Evolutionary conservation across 2,888 invertebrate species (phyloP).

Genomic region (Subacronicta megacephala): DNA sequence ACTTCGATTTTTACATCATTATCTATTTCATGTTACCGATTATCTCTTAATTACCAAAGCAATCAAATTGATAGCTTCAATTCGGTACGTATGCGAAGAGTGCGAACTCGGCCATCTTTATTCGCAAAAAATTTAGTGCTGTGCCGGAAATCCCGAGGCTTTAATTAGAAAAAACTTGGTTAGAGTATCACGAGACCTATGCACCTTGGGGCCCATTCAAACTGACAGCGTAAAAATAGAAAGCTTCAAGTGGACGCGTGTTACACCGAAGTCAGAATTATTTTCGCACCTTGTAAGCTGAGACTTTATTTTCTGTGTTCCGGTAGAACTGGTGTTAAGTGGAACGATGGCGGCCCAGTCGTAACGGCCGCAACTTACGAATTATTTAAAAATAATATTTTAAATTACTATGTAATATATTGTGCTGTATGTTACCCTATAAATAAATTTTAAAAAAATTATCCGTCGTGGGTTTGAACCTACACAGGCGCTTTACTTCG

Average conservation of each 20-base stretch:
- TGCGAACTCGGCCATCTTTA: constrained; percentile 28
- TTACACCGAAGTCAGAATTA: constrained; percentile 65
- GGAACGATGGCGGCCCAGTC: no score
- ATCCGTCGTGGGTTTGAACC: no score
- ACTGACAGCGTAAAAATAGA: constrained; percentile 82
- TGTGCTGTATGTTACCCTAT: no score
- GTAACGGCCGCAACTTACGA: no score
- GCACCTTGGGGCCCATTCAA: constrained; percentile 76
- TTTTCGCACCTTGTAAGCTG: constrained; percentile 14
- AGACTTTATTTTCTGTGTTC: neutral
- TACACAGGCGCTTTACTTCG: no score
- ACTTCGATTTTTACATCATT: neutral
- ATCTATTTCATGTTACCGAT: constrained; percentile 1
- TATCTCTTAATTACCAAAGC: constrained; percentile 4
- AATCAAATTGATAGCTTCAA: constrained; percentile 22
- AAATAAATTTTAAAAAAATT: no score
- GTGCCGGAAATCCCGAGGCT: constrained; percentile 60
- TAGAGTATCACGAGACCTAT: constrained; percentile 69
- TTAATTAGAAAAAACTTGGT: constrained; percentile 74
- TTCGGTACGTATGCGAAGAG: constrained; percentile 35
- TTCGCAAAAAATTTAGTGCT: constrained; percentile 57
- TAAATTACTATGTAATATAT: no score
- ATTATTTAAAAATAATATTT: no score
- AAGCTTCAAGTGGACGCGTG: constrained; percentile 51
- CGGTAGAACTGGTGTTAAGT: no score